Percentiles rank a stretch among this genome's conserved stretches.
phyloP scores from a whole-genome alignment of 2,797 vertebrate genomes.

The Leptodactylus fallax region DNA sequence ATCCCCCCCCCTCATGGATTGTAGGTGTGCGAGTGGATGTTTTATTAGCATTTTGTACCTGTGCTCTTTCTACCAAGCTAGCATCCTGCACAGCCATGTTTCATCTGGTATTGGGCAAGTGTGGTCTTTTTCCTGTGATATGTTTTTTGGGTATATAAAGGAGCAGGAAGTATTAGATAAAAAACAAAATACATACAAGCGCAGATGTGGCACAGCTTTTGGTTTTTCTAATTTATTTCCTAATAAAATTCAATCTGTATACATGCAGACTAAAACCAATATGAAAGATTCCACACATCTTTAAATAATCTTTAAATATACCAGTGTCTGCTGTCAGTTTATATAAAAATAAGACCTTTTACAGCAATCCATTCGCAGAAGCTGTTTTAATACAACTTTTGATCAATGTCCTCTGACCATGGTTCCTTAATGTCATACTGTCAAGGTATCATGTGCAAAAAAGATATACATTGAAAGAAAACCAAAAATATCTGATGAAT shows the following conservation, averaged over 20 bases:
- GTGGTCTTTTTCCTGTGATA: no score
- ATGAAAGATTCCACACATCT: constrained; percentile 90
- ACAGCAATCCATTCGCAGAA: constrained; percentile 81
- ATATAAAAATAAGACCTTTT: constrained; percentile 85
- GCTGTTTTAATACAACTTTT: constrained; percentile 75
- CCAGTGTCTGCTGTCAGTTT: constrained; percentile 86
- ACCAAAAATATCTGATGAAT: constrained; percentile 61
- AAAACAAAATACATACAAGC: background rate
- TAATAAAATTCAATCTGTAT: constrained; percentile 93
- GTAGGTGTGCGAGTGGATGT: no score
- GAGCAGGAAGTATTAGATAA: no score
- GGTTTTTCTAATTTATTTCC: constrained; percentile 85
- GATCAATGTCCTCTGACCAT: constrained; percentile 76
- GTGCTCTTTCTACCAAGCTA: no score
- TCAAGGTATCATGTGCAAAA: constrained; percentile 88
- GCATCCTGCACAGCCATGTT: no score
- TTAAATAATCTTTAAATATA: constrained; percentile 89
- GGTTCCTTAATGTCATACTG: constrained; percentile 73
- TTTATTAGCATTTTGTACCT: no score
- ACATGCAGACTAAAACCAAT: constrained; percentile 98
- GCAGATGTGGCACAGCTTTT: background rate
- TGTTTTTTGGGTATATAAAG: no score
- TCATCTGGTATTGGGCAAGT: no score
- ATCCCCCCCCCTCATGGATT: no score
- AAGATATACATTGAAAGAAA: constrained; percentile 75